Evolutionary conservation across 2,113 vertebrate genomes (phyloP), one percentile per base, ranked within the genome.

Genomic region (Sakesphorus luctuosus): DNA sequence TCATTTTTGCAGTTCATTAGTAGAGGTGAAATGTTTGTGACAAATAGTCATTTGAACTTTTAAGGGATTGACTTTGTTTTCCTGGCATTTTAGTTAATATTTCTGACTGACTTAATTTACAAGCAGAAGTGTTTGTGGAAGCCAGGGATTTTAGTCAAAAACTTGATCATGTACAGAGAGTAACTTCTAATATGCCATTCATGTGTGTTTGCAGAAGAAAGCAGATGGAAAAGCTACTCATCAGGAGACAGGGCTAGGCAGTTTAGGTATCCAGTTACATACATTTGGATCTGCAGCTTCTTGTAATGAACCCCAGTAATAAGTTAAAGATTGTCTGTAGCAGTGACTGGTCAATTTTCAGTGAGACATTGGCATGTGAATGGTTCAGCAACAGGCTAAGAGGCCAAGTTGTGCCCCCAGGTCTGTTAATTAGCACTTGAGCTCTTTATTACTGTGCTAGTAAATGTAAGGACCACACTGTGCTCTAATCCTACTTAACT

Each of bases 1-100:
- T 97, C 92, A 81, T 94, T 95, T 96, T 90, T 96, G 87, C 95
- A 94, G 94, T 97, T 95, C 89, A 93, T 97, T 96, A 96, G 94
- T 93, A 93, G 92, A 96, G 94, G 95, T 96, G 91, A 97, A 96
- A 97, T 84, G 88, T 90, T 96, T 94, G 85, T 91, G 87, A 96
- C 85, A 96, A 94, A 93, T 69, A 91, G 77, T 95, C 53, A 87
- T 93, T 91, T 79, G 50, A 93, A 91, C 91, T 97, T 97, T 86
- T 92, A 80, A 89, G 67, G 86, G 72, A 96, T 91, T 94, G 82
- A 61, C 65, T 96, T 93, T 92, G 75, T 88, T 89, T 97, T 80
- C 68, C 71, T 94, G 67, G 68, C 84, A 77, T 91, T 93, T 82
- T 78, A 74, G 76, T 76, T 85, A 76, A 18, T 95, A 76, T 86